phyloP scores from a whole-genome alignment of 2,888 invertebrate genomes.

The Patella depressa region DNA sequence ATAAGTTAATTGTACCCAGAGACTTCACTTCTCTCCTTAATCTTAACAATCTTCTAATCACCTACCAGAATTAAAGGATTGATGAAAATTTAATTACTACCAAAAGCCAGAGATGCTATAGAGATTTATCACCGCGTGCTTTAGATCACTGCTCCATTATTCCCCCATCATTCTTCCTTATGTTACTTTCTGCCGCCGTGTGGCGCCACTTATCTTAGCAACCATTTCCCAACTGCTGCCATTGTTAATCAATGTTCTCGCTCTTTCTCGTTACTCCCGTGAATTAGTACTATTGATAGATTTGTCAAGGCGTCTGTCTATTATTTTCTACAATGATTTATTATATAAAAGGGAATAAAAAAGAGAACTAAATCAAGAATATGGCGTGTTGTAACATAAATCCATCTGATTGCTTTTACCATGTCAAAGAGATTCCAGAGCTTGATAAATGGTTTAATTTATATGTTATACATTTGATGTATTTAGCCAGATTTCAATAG shows the following conservation, averaged over 20 bases:
- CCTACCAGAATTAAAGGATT: neutral
- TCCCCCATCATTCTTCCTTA: neutral
- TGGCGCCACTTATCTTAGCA: conserved; percentile 13
- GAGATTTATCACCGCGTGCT: neutral
- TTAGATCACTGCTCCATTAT: neutral
- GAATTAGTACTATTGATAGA: conserved; percentile 7
- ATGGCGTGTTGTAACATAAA: conserved; percentile 2
- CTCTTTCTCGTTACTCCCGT: conserved; percentile 13
- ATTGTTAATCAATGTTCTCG: conserved; percentile 13
- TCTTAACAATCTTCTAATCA: too few relatives aligned
- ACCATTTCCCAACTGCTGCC: conserved; percentile 12
- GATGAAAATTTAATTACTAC: conserved; percentile 9
- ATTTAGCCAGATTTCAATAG: neutral
- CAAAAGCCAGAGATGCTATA: neutral
- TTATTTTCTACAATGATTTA: neutral
- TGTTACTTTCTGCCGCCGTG: conserved; percentile 9
- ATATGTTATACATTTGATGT: neutral
- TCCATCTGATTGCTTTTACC: neutral
- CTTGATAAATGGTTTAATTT: neutral
- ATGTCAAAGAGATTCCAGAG: neutral
- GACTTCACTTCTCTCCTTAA: neutral
- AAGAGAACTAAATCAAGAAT: neutral
- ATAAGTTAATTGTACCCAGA: conserved; percentile 4
- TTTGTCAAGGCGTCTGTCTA: conserved; percentile 8
- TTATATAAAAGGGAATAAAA: neutral